Base-by-base conservation (phyloP, 2,797 vertebrate species). In the Gambusia yucatana region DNA sequence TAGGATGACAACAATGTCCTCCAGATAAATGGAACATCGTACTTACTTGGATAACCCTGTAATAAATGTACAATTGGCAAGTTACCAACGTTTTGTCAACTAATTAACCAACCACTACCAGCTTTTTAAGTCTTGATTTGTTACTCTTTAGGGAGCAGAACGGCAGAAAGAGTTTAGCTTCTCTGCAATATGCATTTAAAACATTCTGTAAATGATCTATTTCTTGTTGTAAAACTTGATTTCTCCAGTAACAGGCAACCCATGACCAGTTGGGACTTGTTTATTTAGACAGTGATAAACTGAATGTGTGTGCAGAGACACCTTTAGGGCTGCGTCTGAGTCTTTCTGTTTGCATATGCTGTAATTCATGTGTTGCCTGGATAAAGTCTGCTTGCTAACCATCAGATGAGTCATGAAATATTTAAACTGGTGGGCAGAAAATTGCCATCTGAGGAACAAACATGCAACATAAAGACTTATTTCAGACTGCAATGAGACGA, bases 211-310 rank as follows among this genome's bases (percentile, higher is more conserved):
- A 5, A 11, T 28, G 1, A 28, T 70, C 43, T 3, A 28, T 14
- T 46, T 46, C 39, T 69, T 11, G 22, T 69, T n/a, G 22, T 67
- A 11, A 39, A 22, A 4, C 9, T 20, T 65, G 0, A 16, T 46
- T 43, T 44, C 41, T 70, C 41, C 41, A 46, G 41, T 46, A 44
- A 16, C 67, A 46, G 41, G 47, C 75, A 77, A 83, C 82, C 33
- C 76, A 36, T 47, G 47, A 59, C 36, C 48, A 52, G 14, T 46
- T n/a, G 17, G 25, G 52, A 5, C 17, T 46, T 63, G 43, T 86
- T 89, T 83, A 77, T 83, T 78, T 73, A 78, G 79, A 82, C 67
- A n/a, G 47, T 1, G 3, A 63, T 36, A 41, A 71, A 9, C 46
- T 43, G 13, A 20, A 73, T 79, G 83, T 0, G 70, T 50, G 57